These are phyloP conservation scores for Creontiades dilutus DNA, from an alignment of 2,888 invertebrate species.

Conservation along the genomic window DNA sequence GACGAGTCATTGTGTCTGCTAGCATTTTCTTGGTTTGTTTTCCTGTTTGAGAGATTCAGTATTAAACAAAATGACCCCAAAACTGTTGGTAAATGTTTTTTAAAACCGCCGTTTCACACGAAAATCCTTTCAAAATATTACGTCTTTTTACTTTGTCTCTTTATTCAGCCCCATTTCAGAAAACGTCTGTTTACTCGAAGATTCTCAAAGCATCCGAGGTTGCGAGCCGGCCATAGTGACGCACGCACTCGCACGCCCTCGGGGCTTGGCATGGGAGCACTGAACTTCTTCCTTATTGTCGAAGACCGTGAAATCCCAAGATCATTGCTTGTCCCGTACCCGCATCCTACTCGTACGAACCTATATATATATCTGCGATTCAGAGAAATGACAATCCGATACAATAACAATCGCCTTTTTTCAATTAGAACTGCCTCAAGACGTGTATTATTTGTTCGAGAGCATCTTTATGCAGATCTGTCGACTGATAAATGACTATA, in stretches of 20 bases:
- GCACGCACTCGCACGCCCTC: background rate
- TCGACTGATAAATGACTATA: background rate
- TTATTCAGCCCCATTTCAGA: too few relatives aligned
- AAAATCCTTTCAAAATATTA: too few relatives aligned
- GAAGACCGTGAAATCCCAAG: slow-evolving; percentile 16
- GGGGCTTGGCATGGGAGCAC: background rate
- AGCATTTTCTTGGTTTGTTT: too few relatives aligned
- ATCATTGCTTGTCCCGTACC: background rate
- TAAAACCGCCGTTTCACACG: background rate
- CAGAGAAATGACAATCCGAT: background rate
- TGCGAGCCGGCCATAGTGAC: too few relatives aligned
- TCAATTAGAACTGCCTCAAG: background rate
- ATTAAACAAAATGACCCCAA: background rate
- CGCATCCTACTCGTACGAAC: background rate
- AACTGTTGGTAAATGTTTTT: background rate
- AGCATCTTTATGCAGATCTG: background rate
- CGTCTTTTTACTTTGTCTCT: too few relatives aligned
- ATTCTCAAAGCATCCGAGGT: too few relatives aligned
- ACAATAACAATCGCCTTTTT: background rate
- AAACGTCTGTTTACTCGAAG: too few relatives aligned
- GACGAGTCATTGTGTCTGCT: too few relatives aligned
- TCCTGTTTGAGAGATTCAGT: background rate
- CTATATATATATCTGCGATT: background rate
- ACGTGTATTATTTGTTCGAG: background rate
- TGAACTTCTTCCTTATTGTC: slow-evolving; percentile 27